Conservation (phyloP, 2,888 invertebrate species). For the Hoplodrina ambigua region DNA sequence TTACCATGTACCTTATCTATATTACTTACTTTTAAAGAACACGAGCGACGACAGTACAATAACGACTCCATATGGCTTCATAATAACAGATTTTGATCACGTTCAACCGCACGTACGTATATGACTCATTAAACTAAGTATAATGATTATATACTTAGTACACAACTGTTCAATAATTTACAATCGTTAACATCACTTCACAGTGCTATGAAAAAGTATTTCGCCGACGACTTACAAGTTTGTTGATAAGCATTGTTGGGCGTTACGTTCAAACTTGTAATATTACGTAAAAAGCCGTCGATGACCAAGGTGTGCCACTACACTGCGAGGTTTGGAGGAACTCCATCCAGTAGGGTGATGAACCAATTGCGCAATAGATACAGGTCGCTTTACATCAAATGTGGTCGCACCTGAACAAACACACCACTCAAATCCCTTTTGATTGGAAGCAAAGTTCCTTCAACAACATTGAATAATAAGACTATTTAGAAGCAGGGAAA, state of each 20-base stretch:
- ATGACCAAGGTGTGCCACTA: constrained; percentile 18
- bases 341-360: constrained; percentile 59
- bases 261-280: constrained; percentile 46
- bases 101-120: constrained; percentile 58
- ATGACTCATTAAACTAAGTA: constrained; percentile 57
- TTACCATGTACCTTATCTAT: not conserved
- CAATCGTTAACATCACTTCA: constrained; percentile 40
- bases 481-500: constrained; percentile 10
- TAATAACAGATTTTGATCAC: constrained; percentile 66
- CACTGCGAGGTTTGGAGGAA: constrained; percentile 24
- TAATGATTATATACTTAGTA: constrained; percentile 34
- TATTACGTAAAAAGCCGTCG: constrained; percentile 10
- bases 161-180: constrained; percentile 39
- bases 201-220: constrained; percentile 42
- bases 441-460: constrained; percentile 47
- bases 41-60: constrained; percentile 64
- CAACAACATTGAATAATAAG: constrained; percentile 19
- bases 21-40: constrained; percentile 74
- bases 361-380: constrained; percentile 71
- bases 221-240: constrained; percentile 16
- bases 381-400: constrained; percentile 58
- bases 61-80: constrained; percentile 71
- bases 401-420: constrained; percentile 77
- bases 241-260: constrained; percentile 43
- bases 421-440: constrained; percentile 63